phyloP scores from a whole-genome alignment of 2,797 vertebrate species.

The Kryptopterus vitreolus region DNA sequence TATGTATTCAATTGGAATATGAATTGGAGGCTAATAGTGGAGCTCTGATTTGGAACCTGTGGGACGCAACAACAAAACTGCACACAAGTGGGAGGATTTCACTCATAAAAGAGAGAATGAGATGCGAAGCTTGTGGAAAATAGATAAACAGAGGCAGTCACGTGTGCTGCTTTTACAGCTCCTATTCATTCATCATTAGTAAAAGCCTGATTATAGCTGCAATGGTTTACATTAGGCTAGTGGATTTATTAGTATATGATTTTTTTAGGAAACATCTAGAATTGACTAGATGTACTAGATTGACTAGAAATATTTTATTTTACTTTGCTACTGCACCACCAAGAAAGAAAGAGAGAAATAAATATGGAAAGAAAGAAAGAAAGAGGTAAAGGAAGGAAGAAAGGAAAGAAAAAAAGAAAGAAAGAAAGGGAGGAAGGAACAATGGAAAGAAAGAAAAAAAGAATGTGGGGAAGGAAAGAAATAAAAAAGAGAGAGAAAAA shows the following conservation, averaged over 20 bases:
- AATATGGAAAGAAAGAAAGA: too few relatives aligned
- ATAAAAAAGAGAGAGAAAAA: too few relatives aligned
- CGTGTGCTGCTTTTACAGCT: background rate
- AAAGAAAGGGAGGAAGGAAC: too few relatives aligned
- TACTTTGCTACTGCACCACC: too few relatives aligned
- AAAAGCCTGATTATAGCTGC: background rate
- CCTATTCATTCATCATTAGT: background rate
- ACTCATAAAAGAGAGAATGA: background rate
- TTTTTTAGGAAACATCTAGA: background rate
- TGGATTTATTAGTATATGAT: background rate
- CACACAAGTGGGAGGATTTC: background rate
- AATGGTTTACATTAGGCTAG: background rate
- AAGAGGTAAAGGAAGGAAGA: too few relatives aligned
- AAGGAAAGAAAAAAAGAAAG: too few relatives aligned
- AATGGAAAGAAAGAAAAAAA: too few relatives aligned
- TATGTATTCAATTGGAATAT: background rate
- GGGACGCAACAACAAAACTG: background rate
- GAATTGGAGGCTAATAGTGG: background rate
- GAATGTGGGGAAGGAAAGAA: too few relatives aligned
- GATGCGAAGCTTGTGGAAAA: background rate
- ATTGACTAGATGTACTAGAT: too few relatives aligned
- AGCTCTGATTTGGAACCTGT: background rate
- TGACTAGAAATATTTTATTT: too few relatives aligned
- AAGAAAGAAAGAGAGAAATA: too few relatives aligned
- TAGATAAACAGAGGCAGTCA: background rate